Percentiles rank a stretch among this genome's conserved stretches.
Conservation (phyloP, 2,888 invertebrate species). For the Hecatera dysodea region DNA sequence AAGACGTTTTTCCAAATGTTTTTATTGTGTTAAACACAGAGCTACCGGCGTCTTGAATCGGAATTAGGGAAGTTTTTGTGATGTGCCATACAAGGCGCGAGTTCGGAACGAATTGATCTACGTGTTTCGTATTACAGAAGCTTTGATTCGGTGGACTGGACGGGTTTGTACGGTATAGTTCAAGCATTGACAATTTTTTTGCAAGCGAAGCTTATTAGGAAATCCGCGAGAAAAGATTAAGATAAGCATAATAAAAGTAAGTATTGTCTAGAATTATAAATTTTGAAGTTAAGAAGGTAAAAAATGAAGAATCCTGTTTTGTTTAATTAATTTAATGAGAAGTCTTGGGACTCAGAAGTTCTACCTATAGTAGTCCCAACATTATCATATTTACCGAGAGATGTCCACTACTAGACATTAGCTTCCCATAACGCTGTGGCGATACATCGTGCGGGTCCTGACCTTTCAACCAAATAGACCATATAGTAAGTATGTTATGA, state of each 20-base stretch:
- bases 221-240: neutral
- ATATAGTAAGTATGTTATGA: too few species aligned
- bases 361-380: too few species aligned
- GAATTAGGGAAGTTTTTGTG: constrained; percentile 79
- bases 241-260: neutral
- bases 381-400: too few species aligned
- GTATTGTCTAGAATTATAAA: neutral
- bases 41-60: constrained; percentile 70
- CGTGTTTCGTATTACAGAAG: constrained; percentile 87
- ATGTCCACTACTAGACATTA: too few species aligned
- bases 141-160: constrained; percentile 72
- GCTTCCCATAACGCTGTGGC: too few species aligned
- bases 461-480: too few species aligned
- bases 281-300: neutral
- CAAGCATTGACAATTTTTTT: neutral
- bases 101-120: constrained; percentile 86
- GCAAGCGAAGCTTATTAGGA: neutral
- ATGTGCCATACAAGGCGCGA: constrained; percentile 76
- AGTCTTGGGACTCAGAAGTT: neutral
- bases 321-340: neutral
- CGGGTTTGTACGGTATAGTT: constrained; percentile 44
- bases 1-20: constrained; percentile 61
- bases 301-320: too few species aligned
- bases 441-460: too few species aligned
- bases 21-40: constrained; percentile 67